A percentile compares a stretch with the other conserved stretches of the same genome.
These are phyloP conservation scores for Zootoca vivipara DNA, from an alignment of 2,113 vertebrate genomes.

Conservation along the genomic window DNA sequence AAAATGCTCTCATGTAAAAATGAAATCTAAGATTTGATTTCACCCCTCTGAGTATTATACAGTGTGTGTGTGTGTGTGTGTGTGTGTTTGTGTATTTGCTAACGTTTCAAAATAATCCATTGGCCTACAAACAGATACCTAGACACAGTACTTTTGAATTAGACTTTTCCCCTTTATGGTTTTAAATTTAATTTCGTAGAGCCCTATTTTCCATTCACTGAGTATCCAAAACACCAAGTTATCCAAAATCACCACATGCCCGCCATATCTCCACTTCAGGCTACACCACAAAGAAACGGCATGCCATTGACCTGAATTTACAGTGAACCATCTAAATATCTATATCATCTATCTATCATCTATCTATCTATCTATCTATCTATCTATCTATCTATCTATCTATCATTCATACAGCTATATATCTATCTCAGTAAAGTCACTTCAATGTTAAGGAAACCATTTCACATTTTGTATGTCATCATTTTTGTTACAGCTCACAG, in stretches of 20 bases:
- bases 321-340: too few relatives aligned
- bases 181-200: neutral
- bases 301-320: neutral
- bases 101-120: conserved; percentile 24
- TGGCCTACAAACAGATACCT: conserved; percentile 17
- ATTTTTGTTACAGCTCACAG: neutral
- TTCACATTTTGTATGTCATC: neutral
- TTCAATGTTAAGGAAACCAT: neutral
- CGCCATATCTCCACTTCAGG: neutral
- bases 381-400: too few relatives aligned
- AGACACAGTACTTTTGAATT: neutral
- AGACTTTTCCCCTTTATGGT: neutral
- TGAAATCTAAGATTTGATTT: conserved; percentile 13
- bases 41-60: neutral
- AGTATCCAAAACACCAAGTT: neutral
- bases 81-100: conserved; percentile 46
- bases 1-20: conserved; percentile 21
- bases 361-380: too few relatives aligned
- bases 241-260: neutral
- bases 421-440: too few relatives aligned
- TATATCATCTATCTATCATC: too few relatives aligned
- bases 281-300: neutral
- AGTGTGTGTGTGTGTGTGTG: neutral
- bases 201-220: neutral
- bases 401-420: too few relatives aligned